phyloP scores from a whole-genome alignment of 2,797 vertebrate genomes.

The Enteromius paludinosus region DNA sequence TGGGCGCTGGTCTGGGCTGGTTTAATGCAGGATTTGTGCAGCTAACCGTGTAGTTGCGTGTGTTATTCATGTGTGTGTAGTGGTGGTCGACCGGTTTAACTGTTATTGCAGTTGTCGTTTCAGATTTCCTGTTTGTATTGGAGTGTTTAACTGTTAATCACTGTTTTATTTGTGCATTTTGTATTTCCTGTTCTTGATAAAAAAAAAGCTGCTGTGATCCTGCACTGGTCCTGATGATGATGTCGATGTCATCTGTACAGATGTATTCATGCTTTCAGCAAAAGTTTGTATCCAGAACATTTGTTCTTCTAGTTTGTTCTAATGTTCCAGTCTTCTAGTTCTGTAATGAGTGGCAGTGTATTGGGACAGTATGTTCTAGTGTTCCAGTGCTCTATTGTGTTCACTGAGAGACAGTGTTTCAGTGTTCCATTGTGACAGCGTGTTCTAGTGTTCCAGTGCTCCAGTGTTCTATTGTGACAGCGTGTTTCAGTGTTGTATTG shows the following conservation, averaged over 20 bases:
- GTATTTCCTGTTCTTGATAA: neutral
- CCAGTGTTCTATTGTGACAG: no score
- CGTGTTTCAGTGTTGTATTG: no score
- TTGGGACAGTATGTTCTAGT: no score
- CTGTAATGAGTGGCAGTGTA: no score
- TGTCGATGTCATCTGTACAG: neutral
- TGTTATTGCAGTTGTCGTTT: neutral
- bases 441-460: no score
- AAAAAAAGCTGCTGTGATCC: neutral
- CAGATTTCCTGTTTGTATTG: neutral
- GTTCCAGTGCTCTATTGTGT: no score
- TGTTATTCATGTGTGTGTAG: no score
- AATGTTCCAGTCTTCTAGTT: no score
- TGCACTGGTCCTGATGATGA: neutral
- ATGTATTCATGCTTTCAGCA: neutral
- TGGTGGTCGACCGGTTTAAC: neutral
- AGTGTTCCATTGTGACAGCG: no score
- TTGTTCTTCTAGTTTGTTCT: neutral
- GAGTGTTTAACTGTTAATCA: neutral
- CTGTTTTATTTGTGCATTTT: neutral
- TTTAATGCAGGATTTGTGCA: neutral
- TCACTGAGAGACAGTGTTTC: no score
- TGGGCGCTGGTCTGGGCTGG: neutral
- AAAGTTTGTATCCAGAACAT: neutral
- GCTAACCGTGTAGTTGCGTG: neutral